These are phyloP conservation scores for Teleopsis dalmanni DNA, from an alignment of 1,140 invertebrate species.

Conservation along the genomic window DNA sequence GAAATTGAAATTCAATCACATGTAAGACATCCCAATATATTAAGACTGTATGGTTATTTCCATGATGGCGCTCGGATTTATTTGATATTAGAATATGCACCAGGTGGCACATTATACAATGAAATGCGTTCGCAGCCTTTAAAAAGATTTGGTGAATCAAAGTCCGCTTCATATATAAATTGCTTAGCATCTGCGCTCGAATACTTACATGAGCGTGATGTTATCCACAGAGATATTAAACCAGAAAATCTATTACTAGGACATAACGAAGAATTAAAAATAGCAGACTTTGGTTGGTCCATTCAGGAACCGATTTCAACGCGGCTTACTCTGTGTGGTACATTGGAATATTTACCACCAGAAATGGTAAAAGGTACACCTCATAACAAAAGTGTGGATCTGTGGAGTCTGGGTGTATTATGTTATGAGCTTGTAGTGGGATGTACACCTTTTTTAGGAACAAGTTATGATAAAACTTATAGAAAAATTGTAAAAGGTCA, in stretches of 20 bases:
- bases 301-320: constrained; percentile 90
- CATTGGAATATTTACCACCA: constrained; percentile 91
- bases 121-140: constrained; percentile 58
- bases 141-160: constrained; percentile 63
- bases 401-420: constrained; percentile 89
- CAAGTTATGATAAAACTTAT: constrained; percentile 73
- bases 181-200: constrained; percentile 82
- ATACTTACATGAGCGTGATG: constrained; percentile 90
- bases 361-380: constrained; percentile 80
- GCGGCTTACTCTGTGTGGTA: constrained; percentile 88
- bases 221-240: constrained; percentile 94
- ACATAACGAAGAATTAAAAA: constrained; percentile 79
- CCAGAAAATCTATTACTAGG: constrained; percentile 90
- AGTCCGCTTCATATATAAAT: constrained; percentile 70
- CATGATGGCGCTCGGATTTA: constrained; percentile 89
- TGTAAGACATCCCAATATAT: constrained; percentile 88
- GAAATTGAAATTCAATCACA: constrained; percentile 92
- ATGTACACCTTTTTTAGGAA: constrained; percentile 70
- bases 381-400: constrained; percentile 79
- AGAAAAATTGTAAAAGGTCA: constrained; percentile 70
- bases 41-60: constrained; percentile 91
- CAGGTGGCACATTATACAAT: constrained; percentile 75
- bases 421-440: constrained; percentile 88
- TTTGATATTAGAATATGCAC: constrained; percentile 91
- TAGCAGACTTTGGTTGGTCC: constrained; percentile 97